Base-by-base conservation (phyloP, 64 coral and sea anemone genomes). In the Montipora foliosa region DNA sequence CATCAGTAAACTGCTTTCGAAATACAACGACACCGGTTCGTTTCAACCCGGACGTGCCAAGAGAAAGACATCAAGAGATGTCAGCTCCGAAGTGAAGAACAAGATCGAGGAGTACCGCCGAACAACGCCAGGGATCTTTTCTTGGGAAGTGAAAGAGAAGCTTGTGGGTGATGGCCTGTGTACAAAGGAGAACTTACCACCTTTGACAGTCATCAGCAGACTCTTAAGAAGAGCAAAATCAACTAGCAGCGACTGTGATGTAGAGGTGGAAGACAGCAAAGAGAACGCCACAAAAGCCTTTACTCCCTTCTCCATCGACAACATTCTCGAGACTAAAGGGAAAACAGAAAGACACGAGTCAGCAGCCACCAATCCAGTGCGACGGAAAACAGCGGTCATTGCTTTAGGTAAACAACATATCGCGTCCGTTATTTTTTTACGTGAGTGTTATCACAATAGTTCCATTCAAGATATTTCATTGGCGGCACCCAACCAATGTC, bases 21-120 rank as follows among this genome's bases (percentile, higher is more conserved):
- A 97, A 75, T 97, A 94, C 77, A 93, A 97, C 70, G 96, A 97
- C 46, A 97, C 96, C 24, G 96, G 96, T 5, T 96, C 95, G 2
- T 93, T 72, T 76, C 91, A 96, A 37, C 91, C 92, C 13, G 95
- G 95, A 0, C 84, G 74, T 57, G 82, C 75, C 22, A 76, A 47
- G 84, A 79, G 70, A 73, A 90, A 67, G 51, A 89, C 68, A 61
- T 89, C 82, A 48, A 95, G 82, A 20, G 89, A 91, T 74, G 94
- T 87, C 20, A 91, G 90, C 50, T 78, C 89, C 11, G 77, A 91
- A 44, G 85, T 91, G 37, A 89, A 91, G 75, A 73, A 53, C 66
- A 87, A 91, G 67, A 91, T 95, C 57, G 90, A 78, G 10, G 82
- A 95, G 44, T 91, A 95, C 55, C 67, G 75, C 17, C 82, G 71